Percentiles rank a stretch among this genome's conserved stretches.
phyloP scores from a whole-genome alignment of 2,888 invertebrate species.

The Agriotes lineatus region DNA sequence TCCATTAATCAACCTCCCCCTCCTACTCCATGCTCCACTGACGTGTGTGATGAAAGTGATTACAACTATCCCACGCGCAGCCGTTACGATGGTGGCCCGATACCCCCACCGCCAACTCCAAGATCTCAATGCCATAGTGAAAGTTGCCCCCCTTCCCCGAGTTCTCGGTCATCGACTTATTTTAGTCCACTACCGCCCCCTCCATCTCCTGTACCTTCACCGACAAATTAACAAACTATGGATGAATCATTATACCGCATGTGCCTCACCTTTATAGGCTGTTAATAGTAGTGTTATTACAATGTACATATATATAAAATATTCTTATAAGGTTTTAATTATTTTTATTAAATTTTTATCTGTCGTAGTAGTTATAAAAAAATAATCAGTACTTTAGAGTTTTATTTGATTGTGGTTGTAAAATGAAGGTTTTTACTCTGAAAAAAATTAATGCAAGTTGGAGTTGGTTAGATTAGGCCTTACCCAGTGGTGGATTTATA shows the following conservation, averaged over 20 bases:
- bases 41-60: slow-evolving; percentile 92
- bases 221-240: slow-evolving; percentile 64
- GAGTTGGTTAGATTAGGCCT: too few relatives aligned
- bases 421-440: too few relatives aligned
- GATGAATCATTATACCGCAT: slow-evolving; percentile 29
- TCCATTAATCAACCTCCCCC: slow-evolving; percentile 89
- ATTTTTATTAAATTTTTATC: slow-evolving; percentile 27
- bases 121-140: slow-evolving; percentile 81
- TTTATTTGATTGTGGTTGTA: too few relatives aligned
- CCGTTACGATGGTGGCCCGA: slow-evolving; percentile 69
- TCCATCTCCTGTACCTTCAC: slow-evolving; percentile 82
- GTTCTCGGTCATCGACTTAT: slow-evolving; percentile 82
- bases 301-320: slow-evolving; percentile 31
- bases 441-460: too few relatives aligned
- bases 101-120: slow-evolving; percentile 83
- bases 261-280: slow-evolving; percentile 43
- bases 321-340: slow-evolving; percentile 32
- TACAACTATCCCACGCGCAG: slow-evolving; percentile 73
- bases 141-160: slow-evolving; percentile 76
- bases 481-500: too few relatives aligned
- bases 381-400: too few relatives aligned
- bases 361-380: too few relatives aligned
- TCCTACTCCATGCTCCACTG: slow-evolving; percentile 95
- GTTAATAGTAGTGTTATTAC: slow-evolving; percentile 26
- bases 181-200: slow-evolving; percentile 87